Percentiles rank a stretch among this genome's conserved stretches.
These are phyloP conservation scores for Euura saliciscinereae DNA, from an alignment of 1,140 invertebrate species.

Conservation along the genomic window DNA sequence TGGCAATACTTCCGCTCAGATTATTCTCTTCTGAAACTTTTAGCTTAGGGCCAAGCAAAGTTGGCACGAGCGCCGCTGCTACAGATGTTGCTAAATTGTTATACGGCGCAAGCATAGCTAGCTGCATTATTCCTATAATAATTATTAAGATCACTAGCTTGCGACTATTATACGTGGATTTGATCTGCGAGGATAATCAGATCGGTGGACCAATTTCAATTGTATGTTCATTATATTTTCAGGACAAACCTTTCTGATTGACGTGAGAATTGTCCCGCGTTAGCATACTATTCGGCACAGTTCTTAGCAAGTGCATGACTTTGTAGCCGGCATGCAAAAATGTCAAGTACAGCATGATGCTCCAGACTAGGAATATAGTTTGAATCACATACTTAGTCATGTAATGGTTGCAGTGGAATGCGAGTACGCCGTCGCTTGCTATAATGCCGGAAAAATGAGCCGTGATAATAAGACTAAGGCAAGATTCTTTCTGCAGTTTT, in stretches of 20 bases:
- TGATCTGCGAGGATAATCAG: neutral
- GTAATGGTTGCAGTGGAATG: slow-evolving; percentile 59
- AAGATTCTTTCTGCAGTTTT: slow-evolving; percentile 62
- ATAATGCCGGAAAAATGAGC: slow-evolving; percentile 64
- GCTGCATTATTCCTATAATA: slow-evolving; percentile 62
- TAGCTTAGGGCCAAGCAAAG: slow-evolving; percentile 61
- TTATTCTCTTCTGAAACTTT: slow-evolving; percentile 52
- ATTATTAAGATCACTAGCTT: slow-evolving; percentile 13
- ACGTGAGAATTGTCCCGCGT: slow-evolving; percentile 52
- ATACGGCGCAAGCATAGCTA: slow-evolving; percentile 64
- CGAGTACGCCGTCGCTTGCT: slow-evolving; percentile 60
- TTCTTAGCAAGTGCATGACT: slow-evolving; percentile 56
- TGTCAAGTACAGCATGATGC: slow-evolving; percentile 61
- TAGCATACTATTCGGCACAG: slow-evolving; percentile 56
- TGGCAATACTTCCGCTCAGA: slow-evolving; percentile 33
- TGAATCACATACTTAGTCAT: slow-evolving; percentile 63
- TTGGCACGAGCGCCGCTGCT: slow-evolving; percentile 63
- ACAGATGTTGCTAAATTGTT: slow-evolving; percentile 65
- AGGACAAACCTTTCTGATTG: slow-evolving; percentile 58
- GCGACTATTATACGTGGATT: slow-evolving; percentile 11
- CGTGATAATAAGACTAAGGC: slow-evolving; percentile 64
- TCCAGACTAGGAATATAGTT: slow-evolving; percentile 65
- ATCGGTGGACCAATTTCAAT: neutral
- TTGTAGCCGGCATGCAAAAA: slow-evolving; percentile 65
- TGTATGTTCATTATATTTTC: neutral